Evolutionary conservation across 2,113 vertebrate genomes (phyloP).

Genomic region (Malurus cyaneus): DNA sequence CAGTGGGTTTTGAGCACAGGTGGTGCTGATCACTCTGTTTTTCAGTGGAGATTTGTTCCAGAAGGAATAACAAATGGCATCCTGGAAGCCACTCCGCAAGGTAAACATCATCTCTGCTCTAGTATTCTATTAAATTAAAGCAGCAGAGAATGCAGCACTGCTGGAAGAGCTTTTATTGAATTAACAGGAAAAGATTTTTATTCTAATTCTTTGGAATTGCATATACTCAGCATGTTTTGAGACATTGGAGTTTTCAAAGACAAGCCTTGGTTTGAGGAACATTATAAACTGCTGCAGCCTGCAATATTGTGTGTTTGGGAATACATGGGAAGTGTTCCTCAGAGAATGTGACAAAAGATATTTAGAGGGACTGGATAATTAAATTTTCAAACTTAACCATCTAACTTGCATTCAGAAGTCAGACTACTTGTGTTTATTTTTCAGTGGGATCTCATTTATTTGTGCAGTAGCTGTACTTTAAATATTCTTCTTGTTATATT

Average conservation of each 20-base stretch:
- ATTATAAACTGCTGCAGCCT: background rate
- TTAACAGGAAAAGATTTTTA: background rate
- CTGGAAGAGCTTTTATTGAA: background rate
- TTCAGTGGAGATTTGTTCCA: conserved; percentile 97
- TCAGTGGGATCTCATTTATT: background rate
- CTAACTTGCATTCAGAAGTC: background rate
- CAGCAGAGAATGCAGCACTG: background rate
- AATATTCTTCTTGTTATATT: background rate
- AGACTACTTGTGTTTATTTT: background rate
- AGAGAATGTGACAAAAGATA: background rate
- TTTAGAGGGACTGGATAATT: background rate
- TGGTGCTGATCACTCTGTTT: conserved; percentile 94
- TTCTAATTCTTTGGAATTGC: background rate
- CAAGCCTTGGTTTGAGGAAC: background rate
- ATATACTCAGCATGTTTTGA: background rate
- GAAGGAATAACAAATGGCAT: conserved; percentile 90
- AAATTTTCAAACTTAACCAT: background rate
- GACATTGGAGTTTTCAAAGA: background rate
- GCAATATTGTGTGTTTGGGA: background rate
- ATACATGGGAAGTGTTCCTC: background rate
- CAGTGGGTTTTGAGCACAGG: conserved; percentile 96
- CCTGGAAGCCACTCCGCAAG: conserved; percentile 85
- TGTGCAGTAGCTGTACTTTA: background rate
- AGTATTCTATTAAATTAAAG: background rate
- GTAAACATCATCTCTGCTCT: conserved; percentile 61